Percentiles rank a stretch among this genome's conserved stretches.
These are phyloP conservation scores for Pheucticus melanocephalus DNA, from an alignment of 2,113 vertebrate genomes.

Conservation along the genomic window DNA sequence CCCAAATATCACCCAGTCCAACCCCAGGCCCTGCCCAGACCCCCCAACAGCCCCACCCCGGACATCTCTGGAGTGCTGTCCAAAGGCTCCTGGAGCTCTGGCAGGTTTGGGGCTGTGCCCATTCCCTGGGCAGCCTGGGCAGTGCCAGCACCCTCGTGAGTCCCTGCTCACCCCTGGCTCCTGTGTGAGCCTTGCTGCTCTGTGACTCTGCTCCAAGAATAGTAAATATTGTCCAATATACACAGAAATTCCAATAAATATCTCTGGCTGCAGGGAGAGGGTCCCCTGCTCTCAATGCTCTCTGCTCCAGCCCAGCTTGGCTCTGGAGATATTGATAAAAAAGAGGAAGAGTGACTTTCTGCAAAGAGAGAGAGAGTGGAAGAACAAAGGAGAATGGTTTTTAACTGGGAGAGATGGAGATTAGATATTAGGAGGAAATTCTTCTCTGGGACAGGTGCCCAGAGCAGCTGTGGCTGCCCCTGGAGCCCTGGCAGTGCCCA, in stretches of 20 bases:
- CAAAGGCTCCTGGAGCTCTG: not conserved
- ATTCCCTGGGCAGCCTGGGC: not conserved
- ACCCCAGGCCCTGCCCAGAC: fast-evolving
- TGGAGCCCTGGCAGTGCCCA: not conserved
- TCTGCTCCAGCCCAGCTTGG: fast-evolving
- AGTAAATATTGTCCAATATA: not conserved
- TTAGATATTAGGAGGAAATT: not conserved
- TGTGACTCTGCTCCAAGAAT: not conserved
- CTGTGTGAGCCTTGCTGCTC: not conserved
- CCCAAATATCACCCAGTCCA: fast-evolving
- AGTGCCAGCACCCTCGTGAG: not conserved
- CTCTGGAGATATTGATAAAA: not conserved
- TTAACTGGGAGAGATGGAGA: not conserved
- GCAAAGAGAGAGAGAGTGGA: not conserved
- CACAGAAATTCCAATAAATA: not conserved
- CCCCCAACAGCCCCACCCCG: not conserved
- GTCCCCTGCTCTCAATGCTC: fast-evolving
- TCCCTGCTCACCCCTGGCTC: not conserved
- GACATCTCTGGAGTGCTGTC: fast-evolving
- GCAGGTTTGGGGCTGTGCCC: not conserved
- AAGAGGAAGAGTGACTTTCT: not conserved
- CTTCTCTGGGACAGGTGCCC: not conserved
- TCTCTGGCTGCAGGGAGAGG: not conserved
- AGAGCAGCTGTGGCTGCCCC: not conserved
- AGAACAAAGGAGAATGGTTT: not conserved